These are phyloP conservation scores for Desmophyllum pertusum DNA, from an alignment of 92 coral and sea anemone species.

Conservation along the genomic window DNA sequence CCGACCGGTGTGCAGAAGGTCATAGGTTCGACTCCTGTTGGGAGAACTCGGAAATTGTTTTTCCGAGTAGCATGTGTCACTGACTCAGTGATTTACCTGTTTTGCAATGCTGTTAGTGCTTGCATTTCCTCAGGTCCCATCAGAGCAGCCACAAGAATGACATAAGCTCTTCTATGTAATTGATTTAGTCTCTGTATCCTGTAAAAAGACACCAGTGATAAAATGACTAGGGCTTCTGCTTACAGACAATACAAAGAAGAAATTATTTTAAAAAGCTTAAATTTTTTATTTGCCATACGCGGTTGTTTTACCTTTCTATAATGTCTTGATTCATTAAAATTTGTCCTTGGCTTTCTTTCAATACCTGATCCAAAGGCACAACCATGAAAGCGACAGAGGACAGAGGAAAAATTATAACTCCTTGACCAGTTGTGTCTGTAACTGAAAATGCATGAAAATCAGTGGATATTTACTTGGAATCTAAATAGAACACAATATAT, in stretches of 20 bases:
- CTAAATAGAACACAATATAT: neutral
- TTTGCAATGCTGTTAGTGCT: conserved; percentile 69
- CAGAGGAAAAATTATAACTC: conserved; percentile 85
- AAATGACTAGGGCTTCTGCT: no score
- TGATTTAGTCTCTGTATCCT: conserved; percentile 87
- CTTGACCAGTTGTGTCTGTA: conserved; percentile 82
- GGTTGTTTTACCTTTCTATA: conserved; percentile 68
- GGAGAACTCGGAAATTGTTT: no score
- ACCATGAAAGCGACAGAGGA: conserved; percentile 95
- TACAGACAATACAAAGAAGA: conserved; percentile 2
- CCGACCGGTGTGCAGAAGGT: no score
- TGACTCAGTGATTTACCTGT: conserved; percentile 69
- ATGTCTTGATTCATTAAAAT: conserved; percentile 47
- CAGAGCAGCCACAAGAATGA: conserved; percentile 61
- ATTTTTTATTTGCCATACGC: neutral
- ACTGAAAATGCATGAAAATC: conserved; percentile 52
- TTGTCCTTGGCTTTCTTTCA: conserved; percentile 33
- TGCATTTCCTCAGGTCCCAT: conserved; percentile 64
- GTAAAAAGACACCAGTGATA: neutral
- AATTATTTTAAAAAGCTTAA: neutral
- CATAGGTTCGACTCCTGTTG: no score
- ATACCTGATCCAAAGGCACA: conserved; percentile 59
- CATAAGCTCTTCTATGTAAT: conserved; percentile 86
- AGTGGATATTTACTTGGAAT: neutral
- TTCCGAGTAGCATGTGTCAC: no score